A percentile compares a stretch with the other conserved stretches of the same genome.
Evolutionary conservation across 2,113 vertebrate genomes (phyloP).

Genomic region (Oreamnos americanus): DNA sequence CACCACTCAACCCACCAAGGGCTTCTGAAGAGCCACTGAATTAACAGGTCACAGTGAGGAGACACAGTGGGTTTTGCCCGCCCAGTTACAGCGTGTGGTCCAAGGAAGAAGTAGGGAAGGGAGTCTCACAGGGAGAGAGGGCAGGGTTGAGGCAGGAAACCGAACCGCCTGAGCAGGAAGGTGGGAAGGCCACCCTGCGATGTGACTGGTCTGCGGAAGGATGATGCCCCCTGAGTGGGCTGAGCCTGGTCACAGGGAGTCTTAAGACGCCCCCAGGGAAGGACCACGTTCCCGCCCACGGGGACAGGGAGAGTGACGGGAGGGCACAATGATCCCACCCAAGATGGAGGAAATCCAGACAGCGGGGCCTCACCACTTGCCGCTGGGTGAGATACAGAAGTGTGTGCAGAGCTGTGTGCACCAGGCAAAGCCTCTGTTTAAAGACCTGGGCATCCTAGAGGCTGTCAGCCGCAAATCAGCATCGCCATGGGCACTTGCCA

Average conservation of each 20-base stretch:
- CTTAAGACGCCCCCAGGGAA: neutral
- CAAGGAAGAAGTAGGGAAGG: neutral
- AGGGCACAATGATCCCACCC: accelerated
- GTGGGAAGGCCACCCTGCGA: neutral
- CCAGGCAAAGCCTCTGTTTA: neutral
- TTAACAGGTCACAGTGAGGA: neutral
- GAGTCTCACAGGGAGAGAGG: neutral
- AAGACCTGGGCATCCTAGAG: no score
- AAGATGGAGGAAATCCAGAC: neutral
- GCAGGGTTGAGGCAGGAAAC: neutral
- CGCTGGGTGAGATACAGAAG: neutral
- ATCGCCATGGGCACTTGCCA: neutral
- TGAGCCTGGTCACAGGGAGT: neutral
- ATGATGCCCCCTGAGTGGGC: no score
- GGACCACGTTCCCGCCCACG: neutral
- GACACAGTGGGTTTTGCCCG: neutral
- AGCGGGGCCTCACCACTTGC: neutral
- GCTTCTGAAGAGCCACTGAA: neutral
- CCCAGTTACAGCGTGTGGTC: neutral
- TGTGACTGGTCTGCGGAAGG: neutral
- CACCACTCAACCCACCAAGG: neutral
- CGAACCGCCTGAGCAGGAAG: neutral
- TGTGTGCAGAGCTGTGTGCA: accelerated
- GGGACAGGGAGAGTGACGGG: neutral
- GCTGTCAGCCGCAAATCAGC: neutral